Conservation (phyloP, 2,113 vertebrate species). For the Hoplias malabaricus region DNA sequence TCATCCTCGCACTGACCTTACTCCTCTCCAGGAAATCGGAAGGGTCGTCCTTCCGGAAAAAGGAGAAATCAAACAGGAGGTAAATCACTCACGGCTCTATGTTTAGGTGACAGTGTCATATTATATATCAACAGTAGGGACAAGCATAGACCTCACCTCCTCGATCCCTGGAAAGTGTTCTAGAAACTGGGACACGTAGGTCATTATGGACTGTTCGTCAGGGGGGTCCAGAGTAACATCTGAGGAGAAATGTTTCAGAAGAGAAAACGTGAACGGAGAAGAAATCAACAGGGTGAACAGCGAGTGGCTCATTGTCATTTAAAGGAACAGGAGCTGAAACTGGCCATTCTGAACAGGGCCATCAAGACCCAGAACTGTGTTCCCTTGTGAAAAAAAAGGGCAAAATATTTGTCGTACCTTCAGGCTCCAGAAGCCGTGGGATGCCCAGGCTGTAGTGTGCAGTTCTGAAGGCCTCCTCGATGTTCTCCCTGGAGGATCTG, state of each 20-base stretch:
- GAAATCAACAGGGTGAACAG: too few species aligned
- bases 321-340: too few species aligned
- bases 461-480: conserved; percentile 89
- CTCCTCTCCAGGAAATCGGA: conserved; percentile 63
- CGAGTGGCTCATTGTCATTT: too few species aligned
- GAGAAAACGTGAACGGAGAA: too few species aligned
- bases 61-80: conserved; percentile 15
- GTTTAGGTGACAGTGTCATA: background rate
- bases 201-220: conserved; percentile 93
- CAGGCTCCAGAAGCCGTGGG: conserved; percentile 89
- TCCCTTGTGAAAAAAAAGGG: background rate
- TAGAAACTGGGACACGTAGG: conserved; percentile 93
- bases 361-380: too few species aligned
- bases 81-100: background rate
- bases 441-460: conserved; percentile 87
- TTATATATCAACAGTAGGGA: background rate
- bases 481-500: conserved; percentile 81
- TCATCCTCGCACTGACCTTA: conserved; percentile 57
- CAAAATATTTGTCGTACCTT: conserved; percentile 73
- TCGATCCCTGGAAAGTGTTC: conserved; percentile 91
- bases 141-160: conserved; percentile 70
- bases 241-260: conserved; percentile 52
- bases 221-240: conserved; percentile 87
- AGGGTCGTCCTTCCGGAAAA: conserved; percentile 58
- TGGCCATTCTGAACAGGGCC: too few species aligned